A percentile compares a stretch with the other conserved stretches of the same genome.
phyloP scores from a whole-genome alignment of 2,888 invertebrate species.

The Heliconius sara region DNA sequence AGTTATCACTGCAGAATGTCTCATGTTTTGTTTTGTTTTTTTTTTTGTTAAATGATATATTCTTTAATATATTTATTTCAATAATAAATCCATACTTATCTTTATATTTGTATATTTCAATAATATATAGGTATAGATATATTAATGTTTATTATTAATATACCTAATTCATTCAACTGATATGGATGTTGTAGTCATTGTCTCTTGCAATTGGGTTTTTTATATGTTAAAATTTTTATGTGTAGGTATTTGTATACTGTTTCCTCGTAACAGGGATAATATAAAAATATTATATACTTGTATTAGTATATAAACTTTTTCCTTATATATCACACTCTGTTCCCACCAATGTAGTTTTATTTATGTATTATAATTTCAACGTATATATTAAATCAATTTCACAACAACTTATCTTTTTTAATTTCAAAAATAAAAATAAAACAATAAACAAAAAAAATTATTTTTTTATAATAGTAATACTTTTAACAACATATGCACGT shows the following conservation, averaged over 20 bases:
- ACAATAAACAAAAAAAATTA: too few species aligned
- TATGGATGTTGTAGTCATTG: not conserved
- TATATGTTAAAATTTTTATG: not conserved
- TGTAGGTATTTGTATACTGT: not conserved
- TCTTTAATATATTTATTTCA: not conserved
- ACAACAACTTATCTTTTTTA: too few species aligned
- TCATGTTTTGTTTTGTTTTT: not conserved
- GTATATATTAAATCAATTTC: not conserved
- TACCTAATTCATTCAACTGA: not conserved
- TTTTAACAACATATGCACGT: too few species aligned
- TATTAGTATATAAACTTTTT: not conserved
- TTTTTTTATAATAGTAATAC: too few species aligned
- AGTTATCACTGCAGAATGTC: not conserved
- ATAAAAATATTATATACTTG: not conserved
- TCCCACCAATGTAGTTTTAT: not conserved
- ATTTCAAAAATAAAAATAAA: too few species aligned
- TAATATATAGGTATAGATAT: not conserved
- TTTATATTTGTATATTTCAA: not conserved
- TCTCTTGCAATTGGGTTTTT: not conserved
- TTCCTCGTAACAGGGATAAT: not conserved
- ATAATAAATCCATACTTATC: not conserved
- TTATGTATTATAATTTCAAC: not conserved
- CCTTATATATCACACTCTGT: not conserved
- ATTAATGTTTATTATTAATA: not conserved
- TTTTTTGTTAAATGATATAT: not conserved